phyloP scores from a whole-genome alignment of 64 coral and sea anemone genomes.

The Actinia tenebrosa region DNA sequence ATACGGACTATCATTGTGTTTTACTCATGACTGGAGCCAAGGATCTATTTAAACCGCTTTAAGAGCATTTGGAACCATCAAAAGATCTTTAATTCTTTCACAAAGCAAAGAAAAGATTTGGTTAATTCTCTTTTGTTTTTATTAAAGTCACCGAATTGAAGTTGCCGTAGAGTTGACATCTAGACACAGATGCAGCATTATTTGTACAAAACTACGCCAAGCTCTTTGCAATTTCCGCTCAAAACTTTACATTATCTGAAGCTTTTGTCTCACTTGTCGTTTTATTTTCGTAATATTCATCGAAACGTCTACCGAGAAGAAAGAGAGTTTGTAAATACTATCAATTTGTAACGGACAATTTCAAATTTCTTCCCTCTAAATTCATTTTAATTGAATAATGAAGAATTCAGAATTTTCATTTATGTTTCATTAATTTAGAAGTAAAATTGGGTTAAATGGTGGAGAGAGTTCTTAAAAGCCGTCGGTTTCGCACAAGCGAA shows the following conservation, averaged over 20 bases:
- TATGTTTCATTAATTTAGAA: not conserved
- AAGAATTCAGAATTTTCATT: not conserved
- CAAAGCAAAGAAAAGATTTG: constrained; percentile 1
- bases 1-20: not conserved
- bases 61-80: not conserved
- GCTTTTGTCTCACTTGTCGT: not conserved
- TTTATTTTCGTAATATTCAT: constrained; percentile 8
- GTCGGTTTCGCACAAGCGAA: not conserved
- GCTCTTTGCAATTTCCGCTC: constrained; percentile 16
- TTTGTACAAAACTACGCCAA: constrained; percentile 1
- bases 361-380: not conserved
- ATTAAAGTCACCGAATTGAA: not conserved
- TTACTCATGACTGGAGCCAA: not conserved
- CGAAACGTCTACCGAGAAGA: not conserved
- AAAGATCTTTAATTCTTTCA: not conserved
- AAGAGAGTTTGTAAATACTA: constrained; percentile 1
- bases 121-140: constrained; percentile 6
- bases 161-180: not conserved
- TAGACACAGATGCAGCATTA: not conserved
- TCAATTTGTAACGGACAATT: not conserved
- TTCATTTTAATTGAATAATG: constrained; percentile 8
- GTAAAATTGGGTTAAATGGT: not conserved
- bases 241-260: not conserved
- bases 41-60: not conserved
- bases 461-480: not conserved